Base-by-base conservation (phyloP, 2,797 vertebrate species). In the Anguilla pacifica region DNA sequence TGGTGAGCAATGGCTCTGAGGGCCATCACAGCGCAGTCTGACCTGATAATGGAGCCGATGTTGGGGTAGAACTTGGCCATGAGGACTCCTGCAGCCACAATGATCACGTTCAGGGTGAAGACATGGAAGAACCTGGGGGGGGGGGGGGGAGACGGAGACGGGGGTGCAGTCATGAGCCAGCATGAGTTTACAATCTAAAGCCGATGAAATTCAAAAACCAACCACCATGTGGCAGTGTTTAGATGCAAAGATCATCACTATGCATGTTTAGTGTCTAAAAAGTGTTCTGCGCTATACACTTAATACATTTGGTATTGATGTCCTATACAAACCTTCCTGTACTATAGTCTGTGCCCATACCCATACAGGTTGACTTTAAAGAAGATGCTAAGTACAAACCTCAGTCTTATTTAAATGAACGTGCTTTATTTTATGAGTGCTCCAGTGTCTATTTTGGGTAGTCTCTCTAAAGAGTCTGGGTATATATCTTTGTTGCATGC, bases 31-130 rank as follows among this genome's bases (percentile, higher is more conserved):
- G 7, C 3, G 28, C 19, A 9, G 31, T 61, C 90, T 90, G 93
- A 99, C 98, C 98, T 96, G 94, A 99, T 99, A 89, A 99, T 99
- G 86, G 97, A 97, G 88, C 98, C 98, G 84, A 99, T 99, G 91
- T 99, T 98, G 53, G 98, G 97, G 92, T 97, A 99, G 92, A 98
- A 97, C 94, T 90, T 96, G 92, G 98, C 97, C 96, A 98, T 96
- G 86, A 95, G 92, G 81, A 99, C 97, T 59, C 98, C 98, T 91
- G 96, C 89, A 92, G 95, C 97, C 87, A 99, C 97, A 74, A 98
- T 92, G 1, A 97, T 0, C 28, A 97, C 0, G 87, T 99, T 99
- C 91, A 98, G 94, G 51, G 90, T 0, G 67, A 99, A 90, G 89
- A 99, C 97, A 0, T 98, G 97, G 90, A 97, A 91, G 93, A 98